A percentile compares a stretch with the other conserved stretches of the same genome.
phyloP scores from a whole-genome alignment of 2,888 invertebrate species.

The Clitarchus hookeri region DNA sequence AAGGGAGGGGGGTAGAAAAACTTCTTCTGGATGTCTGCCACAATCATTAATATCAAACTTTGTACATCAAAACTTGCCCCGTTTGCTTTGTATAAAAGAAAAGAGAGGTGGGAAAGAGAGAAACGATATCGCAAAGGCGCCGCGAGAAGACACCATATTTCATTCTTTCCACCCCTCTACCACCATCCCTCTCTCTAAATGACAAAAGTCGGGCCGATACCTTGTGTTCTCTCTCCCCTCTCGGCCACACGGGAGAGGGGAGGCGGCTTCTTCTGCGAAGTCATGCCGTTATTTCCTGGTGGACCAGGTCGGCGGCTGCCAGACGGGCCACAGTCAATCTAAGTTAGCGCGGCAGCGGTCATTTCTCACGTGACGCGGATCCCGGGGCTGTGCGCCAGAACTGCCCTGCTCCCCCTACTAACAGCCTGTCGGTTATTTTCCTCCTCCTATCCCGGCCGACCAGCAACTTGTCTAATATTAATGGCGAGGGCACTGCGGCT shows the following conservation, averaged over 20 bases:
- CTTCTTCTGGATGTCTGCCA: neutral
- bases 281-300: neutral
- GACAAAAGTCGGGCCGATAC: slow-evolving; percentile 7
- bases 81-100: slow-evolving; percentile 9
- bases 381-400: neutral
- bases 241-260: too few relatives aligned
- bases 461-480: neutral
- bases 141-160: slow-evolving; percentile 3
- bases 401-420: neutral
- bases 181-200: neutral
- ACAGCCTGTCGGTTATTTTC: neutral
- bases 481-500: neutral
- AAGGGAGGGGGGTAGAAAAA: neutral
- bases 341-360: neutral
- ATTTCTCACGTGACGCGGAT: neutral
- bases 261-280: neutral
- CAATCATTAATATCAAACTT: neutral
- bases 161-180: neutral
- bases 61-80: neutral
- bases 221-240: neutral
- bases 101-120: neutral
- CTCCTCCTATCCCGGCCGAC: neutral
- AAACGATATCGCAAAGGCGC: neutral
- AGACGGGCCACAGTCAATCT: neutral
- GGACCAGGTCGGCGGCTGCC: neutral